Percentiles rank a stretch among this genome's conserved stretches.
These are phyloP conservation scores for Leptinotarsa juncta DNA, from an alignment of 2,888 invertebrate genomes.

Conservation along the genomic window DNA sequence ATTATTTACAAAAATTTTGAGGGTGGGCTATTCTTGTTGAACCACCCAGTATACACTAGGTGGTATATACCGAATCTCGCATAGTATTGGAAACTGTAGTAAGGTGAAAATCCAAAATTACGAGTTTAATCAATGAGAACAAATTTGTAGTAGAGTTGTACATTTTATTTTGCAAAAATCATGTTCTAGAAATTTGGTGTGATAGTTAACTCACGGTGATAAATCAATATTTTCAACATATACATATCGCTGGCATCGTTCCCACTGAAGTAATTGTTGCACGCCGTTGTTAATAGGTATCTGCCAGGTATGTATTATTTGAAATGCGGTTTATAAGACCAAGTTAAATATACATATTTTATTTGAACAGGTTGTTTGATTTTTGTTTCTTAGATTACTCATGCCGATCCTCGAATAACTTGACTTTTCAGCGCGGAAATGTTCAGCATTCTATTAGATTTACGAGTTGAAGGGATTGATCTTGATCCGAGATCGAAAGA, in stretches of 20 bases:
- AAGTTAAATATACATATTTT: constrained; percentile 20
- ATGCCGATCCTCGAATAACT: constrained; percentile 17
- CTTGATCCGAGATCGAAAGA: constrained; percentile 13
- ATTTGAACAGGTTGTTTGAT: constrained; percentile 16
- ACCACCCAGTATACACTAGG: too few relatives aligned
- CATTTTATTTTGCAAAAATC: too few relatives aligned
- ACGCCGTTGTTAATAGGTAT: constrained; percentile 7
- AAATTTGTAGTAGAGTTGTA: too few relatives aligned
- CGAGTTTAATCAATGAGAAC: too few relatives aligned
- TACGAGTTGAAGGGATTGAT: constrained; percentile 4
- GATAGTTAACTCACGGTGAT: too few relatives aligned
- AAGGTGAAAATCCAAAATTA: too few relatives aligned
- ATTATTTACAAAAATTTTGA: too few relatives aligned
- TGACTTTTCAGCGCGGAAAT: constrained; percentile 18
- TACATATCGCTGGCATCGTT: neutral
- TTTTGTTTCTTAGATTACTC: constrained; percentile 6
- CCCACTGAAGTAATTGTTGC: neutral
- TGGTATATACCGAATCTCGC: too few relatives aligned
- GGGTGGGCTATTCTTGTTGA: too few relatives aligned
- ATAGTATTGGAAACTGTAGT: too few relatives aligned
- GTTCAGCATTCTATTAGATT: constrained; percentile 12
- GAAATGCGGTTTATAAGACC: constrained; percentile 20
- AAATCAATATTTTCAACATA: neutral
- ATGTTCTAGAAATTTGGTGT: too few relatives aligned
- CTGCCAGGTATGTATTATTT: constrained; percentile 18